phyloP scores from a whole-genome alignment of 2,113 vertebrate genomes.

The Kryptolebias marmoratus region DNA sequence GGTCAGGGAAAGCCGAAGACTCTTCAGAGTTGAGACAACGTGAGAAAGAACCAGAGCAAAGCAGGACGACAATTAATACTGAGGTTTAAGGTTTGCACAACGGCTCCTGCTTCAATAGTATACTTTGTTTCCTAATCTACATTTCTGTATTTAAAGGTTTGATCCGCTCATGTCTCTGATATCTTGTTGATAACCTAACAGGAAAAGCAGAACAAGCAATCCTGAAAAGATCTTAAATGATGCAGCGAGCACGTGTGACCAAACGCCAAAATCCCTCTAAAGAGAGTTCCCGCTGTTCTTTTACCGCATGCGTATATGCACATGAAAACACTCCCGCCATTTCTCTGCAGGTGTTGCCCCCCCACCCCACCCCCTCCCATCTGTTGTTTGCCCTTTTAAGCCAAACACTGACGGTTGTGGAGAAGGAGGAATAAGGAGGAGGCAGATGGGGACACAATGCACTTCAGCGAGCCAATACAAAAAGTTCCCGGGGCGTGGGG shows the following conservation, averaged over 20 bases:
- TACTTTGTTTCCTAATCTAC: not conserved
- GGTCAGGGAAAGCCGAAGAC: not conserved
- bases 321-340: constrained; percentile 28
- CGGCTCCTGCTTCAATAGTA: too few species aligned
- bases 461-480: constrained; percentile 51
- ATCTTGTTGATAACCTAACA: not conserved
- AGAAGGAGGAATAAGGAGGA: constrained; percentile 36
- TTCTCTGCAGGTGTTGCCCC: constrained; percentile 35
- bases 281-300: constrained; percentile 24
- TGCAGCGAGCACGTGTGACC: not conserved
- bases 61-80: too few species aligned
- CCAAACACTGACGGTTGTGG: constrained; percentile 39
- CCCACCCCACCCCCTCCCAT: constrained; percentile 33
- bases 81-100: too few species aligned
- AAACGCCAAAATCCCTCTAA: constrained; percentile 29
- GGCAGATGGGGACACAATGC: constrained; percentile 74
- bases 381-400: constrained; percentile 64
- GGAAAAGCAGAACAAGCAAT: not conserved
- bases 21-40: too few species aligned
- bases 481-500: constrained; percentile 39
- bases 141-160: not conserved
- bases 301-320: constrained; percentile 10
- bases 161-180: not conserved
- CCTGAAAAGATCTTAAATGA: not conserved
- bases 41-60: too few species aligned